Evolutionary conservation across 23 tunicate species (phyloP).

Genomic region (Oikopleura dioica): DNA sequence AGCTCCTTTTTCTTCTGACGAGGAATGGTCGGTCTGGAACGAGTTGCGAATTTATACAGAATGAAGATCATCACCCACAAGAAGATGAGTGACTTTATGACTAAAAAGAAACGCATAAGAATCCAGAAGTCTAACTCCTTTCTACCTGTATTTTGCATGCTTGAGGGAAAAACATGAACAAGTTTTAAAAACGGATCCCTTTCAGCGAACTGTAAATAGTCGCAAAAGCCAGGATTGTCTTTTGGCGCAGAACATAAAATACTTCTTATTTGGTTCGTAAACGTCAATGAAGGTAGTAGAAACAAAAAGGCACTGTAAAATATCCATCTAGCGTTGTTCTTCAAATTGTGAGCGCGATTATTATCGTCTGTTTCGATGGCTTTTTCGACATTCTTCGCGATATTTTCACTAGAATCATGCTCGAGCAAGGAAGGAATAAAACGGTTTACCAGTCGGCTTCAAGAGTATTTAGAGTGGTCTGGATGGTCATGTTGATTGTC

Average conservation of each 20-base stretch:
- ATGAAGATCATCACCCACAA: not conserved
- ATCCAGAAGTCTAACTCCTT: too few relatives aligned
- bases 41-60: not conserved
- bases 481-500: constrained; percentile 69
- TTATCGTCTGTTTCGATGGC: not conserved
- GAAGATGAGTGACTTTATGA: not conserved
- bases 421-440: not conserved
- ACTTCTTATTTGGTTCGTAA: not conserved
- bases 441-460: constrained; percentile 56
- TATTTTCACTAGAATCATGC: not conserved
- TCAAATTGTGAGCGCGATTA: not conserved
- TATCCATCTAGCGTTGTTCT: not conserved
- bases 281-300: not conserved
- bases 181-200: not conserved
- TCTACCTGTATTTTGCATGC: too few relatives aligned
- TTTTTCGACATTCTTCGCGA: not conserved
- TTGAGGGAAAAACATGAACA: not conserved
- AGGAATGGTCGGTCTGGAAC: not conserved
- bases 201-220: not conserved
- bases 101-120: not conserved
- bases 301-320: not conserved
- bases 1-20: not conserved
- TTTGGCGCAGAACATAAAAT: not conserved
- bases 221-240: not conserved
- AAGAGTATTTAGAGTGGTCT: constrained; percentile 46